Percentiles rank a stretch among this genome's conserved stretches.
Evolutionary conservation across 2,113 vertebrate genomes (phyloP).

Genomic region (Rousettus leschenaultii): DNA sequence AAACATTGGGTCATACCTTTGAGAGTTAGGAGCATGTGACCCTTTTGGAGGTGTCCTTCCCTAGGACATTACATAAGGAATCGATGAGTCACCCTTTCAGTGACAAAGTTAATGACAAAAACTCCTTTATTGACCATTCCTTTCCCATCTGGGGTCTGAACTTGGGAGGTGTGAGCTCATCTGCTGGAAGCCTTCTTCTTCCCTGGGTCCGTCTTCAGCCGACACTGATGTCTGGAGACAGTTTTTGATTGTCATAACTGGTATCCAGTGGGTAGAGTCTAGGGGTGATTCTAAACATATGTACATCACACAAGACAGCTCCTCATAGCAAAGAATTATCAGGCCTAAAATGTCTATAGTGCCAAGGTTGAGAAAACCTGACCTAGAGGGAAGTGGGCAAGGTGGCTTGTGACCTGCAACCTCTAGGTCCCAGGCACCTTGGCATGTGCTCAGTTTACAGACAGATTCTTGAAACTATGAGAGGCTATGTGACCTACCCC

Average conservation of each 20-base stretch:
- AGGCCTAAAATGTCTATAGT: neutral
- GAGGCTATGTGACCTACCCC: neutral
- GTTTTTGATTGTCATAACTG: neutral
- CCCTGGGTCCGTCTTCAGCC: neutral
- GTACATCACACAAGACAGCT: too few relatives aligned
- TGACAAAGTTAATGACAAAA: neutral
- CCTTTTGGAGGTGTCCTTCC: neutral
- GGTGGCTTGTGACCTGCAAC: too few relatives aligned
- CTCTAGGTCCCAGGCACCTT: neutral
- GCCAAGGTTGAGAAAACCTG: neutral
- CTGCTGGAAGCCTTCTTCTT: neutral
- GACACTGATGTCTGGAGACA: neutral
- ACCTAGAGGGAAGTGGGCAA: neutral
- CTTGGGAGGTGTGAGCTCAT: neutral
- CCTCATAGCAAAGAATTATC: neutral
- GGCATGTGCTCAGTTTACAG: neutral
- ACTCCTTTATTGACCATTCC: neutral
- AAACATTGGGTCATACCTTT: neutral
- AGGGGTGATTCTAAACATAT: neutral
- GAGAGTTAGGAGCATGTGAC: neutral
- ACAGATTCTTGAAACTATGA: neutral
- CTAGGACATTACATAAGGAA: neutral
- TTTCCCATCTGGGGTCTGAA: neutral
- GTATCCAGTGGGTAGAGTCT: neutral
- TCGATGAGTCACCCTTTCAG: neutral